Percentiles rank a stretch among this genome's conserved stretches.
These are phyloP conservation scores for Thecophora atra DNA, from an alignment of 2,888 invertebrate genomes.

Conservation along the genomic window DNA sequence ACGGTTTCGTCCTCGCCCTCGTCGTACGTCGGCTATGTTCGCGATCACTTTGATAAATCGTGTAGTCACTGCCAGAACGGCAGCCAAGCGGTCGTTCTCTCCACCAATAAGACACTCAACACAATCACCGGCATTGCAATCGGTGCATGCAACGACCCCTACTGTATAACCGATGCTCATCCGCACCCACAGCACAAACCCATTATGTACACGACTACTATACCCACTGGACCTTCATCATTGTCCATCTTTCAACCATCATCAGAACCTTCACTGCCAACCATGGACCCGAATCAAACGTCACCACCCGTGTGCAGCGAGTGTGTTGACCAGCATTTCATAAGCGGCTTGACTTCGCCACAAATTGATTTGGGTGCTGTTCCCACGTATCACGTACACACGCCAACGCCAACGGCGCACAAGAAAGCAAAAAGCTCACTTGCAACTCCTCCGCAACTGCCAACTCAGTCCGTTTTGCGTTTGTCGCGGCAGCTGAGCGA, in stretches of 20 bases:
- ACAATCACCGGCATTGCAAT: constrained; percentile 56
- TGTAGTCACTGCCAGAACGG: constrained; percentile 62
- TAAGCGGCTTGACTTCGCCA: constrained; percentile 57
- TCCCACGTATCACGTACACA: constrained; percentile 62
- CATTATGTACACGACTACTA: constrained; percentile 55
- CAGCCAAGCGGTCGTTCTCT: constrained; percentile 60
- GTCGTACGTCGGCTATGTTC: constrained; percentile 60
- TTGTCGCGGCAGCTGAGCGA: constrained; percentile 61
- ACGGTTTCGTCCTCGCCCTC: constrained; percentile 61
- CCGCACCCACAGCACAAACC: constrained; percentile 62
- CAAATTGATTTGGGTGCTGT: constrained; percentile 57
- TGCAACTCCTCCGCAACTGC: constrained; percentile 55
- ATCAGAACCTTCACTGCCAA: constrained; percentile 63
- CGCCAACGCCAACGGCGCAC: constrained; percentile 62
- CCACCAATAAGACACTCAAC: constrained; percentile 56
- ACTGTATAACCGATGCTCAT: constrained; percentile 59
- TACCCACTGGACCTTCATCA: constrained; percentile 51
- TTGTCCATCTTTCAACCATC: constrained; percentile 61
- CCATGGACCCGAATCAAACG: constrained; percentile 61
- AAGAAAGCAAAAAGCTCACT: constrained; percentile 55
- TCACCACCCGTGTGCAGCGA: constrained; percentile 61
- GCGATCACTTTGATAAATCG: constrained; percentile 60
- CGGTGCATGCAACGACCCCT: constrained; percentile 57
- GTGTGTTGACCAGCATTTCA: constrained; percentile 64
- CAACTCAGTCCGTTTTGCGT: constrained; percentile 58